A percentile compares a stretch with the other conserved stretches of the same genome.
phyloP scores from a whole-genome alignment of 2,113 vertebrate genomes.

The Phyllostomus discolor region DNA sequence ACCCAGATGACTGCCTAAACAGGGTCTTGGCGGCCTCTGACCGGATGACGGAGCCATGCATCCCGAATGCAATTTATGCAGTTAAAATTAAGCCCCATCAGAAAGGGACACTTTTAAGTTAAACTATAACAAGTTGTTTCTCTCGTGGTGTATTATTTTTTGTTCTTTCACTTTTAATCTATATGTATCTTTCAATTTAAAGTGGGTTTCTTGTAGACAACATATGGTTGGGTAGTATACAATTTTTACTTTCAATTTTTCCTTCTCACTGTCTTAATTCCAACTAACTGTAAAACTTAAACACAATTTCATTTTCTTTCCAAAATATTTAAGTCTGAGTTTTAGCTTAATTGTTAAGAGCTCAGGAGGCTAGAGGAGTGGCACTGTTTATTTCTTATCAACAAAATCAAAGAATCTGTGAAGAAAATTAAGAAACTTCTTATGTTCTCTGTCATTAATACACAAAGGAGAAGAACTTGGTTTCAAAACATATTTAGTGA shows the following conservation, averaged over 20 bases:
- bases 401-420: background rate
- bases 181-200: background rate
- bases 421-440: background rate
- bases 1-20: slow-evolving; percentile 43
- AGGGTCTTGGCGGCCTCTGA: slow-evolving; percentile 41
- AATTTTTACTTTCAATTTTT: slow-evolving; percentile 8
- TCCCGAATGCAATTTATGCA: background rate
- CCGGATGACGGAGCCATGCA: slow-evolving; percentile 9
- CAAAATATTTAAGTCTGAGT: background rate
- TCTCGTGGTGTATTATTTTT: background rate
- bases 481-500: background rate
- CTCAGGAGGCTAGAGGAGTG: background rate
- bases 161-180: background rate
- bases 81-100: slow-evolving; percentile 27
- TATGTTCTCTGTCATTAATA: slow-evolving; percentile 14
- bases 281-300: background rate
- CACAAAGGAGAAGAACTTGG: background rate
- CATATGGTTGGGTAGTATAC: background rate
- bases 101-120: slow-evolving; percentile 13
- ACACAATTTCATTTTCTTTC: slow-evolving; percentile 30
- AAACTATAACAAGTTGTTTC: background rate
- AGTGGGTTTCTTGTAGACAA: background rate
- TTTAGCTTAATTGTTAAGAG: background rate
- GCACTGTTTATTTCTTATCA: background rate
- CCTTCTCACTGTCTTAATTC: background rate